Percentiles rank a stretch among this genome's conserved stretches.
phyloP scores from a whole-genome alignment of 2,888 invertebrate species.

The Drosophila acutilabella region DNA sequence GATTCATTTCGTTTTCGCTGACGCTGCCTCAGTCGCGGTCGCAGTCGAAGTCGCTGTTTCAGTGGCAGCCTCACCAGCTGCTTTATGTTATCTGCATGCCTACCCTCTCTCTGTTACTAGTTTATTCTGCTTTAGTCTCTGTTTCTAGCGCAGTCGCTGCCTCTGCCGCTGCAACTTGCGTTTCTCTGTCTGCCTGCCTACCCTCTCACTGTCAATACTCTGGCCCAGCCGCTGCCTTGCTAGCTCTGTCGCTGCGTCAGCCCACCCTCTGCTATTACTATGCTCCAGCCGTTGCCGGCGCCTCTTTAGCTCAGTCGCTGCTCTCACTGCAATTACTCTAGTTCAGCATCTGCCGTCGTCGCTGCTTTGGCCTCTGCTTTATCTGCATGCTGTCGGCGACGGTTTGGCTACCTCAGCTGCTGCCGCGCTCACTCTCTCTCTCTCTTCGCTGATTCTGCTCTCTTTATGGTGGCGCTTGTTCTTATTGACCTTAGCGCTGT shows the following conservation, averaged over 20 bases:
- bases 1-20: not conserved
- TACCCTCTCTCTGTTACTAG: not conserved
- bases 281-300: too few relatives aligned
- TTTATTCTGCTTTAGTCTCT: not conserved
- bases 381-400: too few relatives aligned
- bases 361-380: too few relatives aligned
- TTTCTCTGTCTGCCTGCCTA: too few relatives aligned
- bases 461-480: conserved; percentile 3
- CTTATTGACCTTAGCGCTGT: conserved; percentile 23
- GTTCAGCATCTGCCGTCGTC: too few relatives aligned
- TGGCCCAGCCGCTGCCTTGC: too few relatives aligned
- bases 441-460: not conserved
- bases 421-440: not conserved
- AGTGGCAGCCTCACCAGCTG: not conserved
- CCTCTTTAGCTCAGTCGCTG: too few relatives aligned
- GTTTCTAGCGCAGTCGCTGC: not conserved
- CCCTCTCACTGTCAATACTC: too few relatives aligned
- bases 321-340: not conserved
- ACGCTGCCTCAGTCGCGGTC: not conserved
- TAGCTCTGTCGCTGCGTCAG: not conserved
- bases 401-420: too few relatives aligned
- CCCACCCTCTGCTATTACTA: not conserved
- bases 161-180: not conserved
- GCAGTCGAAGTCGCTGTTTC: not conserved
- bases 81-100: not conserved